phyloP scores from a whole-genome alignment of 2,113 vertebrate species.

The Sprattus sprattus region DNA sequence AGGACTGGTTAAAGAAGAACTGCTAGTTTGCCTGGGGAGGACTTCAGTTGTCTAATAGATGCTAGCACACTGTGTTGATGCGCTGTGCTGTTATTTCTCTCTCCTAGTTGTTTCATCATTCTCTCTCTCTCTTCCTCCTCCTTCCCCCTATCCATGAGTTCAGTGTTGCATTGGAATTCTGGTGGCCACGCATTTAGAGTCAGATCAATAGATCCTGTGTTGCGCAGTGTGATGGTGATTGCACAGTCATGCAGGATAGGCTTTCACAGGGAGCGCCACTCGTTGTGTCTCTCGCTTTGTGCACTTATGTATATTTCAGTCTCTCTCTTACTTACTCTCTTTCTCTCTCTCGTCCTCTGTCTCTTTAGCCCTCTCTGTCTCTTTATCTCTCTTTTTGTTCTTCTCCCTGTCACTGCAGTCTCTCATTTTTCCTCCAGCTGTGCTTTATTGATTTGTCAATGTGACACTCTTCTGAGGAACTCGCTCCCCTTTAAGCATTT shows the following conservation, averaged over 20 bases:
- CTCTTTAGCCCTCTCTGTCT: background rate
- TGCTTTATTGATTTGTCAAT: background rate
- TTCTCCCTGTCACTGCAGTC: background rate
- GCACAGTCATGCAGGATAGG: background rate
- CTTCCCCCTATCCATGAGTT: background rate
- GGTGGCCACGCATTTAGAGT: background rate
- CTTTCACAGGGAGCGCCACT: background rate
- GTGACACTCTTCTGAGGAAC: conserved; percentile 1
- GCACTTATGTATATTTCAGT: background rate
- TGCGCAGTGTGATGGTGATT: background rate
- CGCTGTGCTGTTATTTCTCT: background rate
- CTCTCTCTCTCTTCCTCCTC: background rate
- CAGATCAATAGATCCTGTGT: background rate
- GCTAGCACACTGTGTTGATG: background rate
- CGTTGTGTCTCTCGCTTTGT: background rate
- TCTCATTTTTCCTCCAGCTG: conserved; percentile 6
- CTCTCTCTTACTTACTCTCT: background rate
- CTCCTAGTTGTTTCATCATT: background rate
- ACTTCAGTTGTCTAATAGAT: background rate
- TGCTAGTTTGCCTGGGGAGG: background rate
- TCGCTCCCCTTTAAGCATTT: background rate
- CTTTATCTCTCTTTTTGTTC: background rate
- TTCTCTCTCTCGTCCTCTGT: background rate
- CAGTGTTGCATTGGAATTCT: background rate
- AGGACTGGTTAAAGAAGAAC: background rate